These are phyloP conservation scores for Zygogramma bicolorata DNA, from an alignment of 2,888 invertebrate genomes.

Conservation along the genomic window DNA sequence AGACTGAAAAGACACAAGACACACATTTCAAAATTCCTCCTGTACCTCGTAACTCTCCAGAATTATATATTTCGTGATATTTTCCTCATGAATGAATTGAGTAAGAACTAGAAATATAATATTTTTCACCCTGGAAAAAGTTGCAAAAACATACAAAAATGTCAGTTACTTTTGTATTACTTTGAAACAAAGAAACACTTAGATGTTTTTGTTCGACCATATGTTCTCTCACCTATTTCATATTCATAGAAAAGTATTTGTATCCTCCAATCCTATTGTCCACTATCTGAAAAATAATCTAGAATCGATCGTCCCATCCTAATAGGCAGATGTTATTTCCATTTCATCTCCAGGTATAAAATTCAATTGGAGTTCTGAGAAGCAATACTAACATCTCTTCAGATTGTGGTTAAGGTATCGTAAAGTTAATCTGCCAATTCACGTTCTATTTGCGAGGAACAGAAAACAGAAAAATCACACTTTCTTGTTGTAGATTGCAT, in stretches of 20 bases:
- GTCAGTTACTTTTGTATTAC: no score
- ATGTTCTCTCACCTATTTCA: neutral
- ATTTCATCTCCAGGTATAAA: conserved; percentile 2
- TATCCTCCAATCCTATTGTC: neutral
- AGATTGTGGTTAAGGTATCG: conserved; percentile 16
- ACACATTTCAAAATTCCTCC: no score
- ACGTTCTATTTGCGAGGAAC: neutral
- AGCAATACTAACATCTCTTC: conserved; percentile 14
- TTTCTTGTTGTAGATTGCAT: conserved; percentile 1
- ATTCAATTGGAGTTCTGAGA: neutral
- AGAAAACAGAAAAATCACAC: conserved; percentile 1
- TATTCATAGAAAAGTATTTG: neutral
- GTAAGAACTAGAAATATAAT: no score
- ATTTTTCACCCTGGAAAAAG: no score
- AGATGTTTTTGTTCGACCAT: neutral
- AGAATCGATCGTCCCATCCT: neutral
- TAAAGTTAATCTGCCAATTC: conserved; percentile 11
- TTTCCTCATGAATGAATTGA: no score
- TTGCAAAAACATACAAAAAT: no score
- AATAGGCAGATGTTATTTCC: conserved; percentile 16
- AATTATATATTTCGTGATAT: no score
- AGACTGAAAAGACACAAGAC: no score
- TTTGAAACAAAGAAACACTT: no score
- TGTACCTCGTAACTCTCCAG: no score
- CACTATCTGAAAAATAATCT: neutral